Percentiles rank a stretch among this genome's conserved stretches.
Evolutionary conservation across 2,113 vertebrate genomes (phyloP).

Genomic region (Grammomys surdaster): DNA sequence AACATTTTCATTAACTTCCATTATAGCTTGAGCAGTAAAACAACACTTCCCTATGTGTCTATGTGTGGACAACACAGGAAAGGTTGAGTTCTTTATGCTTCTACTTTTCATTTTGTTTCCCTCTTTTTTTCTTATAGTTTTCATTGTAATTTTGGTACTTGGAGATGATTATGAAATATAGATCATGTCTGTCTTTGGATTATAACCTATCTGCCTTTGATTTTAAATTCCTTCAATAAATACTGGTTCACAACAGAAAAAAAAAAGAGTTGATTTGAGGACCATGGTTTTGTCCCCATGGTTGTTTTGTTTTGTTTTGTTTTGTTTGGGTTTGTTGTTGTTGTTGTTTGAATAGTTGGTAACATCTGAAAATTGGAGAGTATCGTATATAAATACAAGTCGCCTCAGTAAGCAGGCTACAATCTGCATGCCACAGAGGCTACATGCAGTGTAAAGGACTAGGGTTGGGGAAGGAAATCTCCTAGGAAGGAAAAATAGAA

Average conservation of each 20-base stretch:
- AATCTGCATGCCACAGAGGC: too few species aligned
- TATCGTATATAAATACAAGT: neutral
- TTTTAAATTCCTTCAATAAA: conserved; percentile 28
- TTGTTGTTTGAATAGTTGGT: neutral
- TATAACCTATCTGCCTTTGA: conserved; percentile 24
- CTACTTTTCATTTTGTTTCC: neutral
- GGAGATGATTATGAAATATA: conserved; percentile 34
- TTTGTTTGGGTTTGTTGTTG: too few species aligned
- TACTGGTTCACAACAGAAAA: conserved; percentile 9
- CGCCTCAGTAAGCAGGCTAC: too few species aligned
- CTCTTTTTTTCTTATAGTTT: conserved; percentile 35
- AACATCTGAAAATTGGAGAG: neutral
- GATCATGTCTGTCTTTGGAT: neutral
- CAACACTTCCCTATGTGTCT: neutral
- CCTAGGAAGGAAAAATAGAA: neutral
- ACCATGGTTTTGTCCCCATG: neutral
- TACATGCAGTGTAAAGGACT: too few species aligned
- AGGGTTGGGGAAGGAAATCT: too few species aligned
- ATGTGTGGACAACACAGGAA: neutral
- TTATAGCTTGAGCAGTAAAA: neutral
- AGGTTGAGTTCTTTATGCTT: neutral
- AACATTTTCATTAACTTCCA: conserved; percentile 42
- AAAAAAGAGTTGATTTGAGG: neutral
- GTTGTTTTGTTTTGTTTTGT: conserved; percentile 2
- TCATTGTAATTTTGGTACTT: conserved; percentile 8